These are phyloP conservation scores for Callipepla squamata DNA, from an alignment of 2,113 vertebrate genomes.

Conservation along the genomic window DNA sequence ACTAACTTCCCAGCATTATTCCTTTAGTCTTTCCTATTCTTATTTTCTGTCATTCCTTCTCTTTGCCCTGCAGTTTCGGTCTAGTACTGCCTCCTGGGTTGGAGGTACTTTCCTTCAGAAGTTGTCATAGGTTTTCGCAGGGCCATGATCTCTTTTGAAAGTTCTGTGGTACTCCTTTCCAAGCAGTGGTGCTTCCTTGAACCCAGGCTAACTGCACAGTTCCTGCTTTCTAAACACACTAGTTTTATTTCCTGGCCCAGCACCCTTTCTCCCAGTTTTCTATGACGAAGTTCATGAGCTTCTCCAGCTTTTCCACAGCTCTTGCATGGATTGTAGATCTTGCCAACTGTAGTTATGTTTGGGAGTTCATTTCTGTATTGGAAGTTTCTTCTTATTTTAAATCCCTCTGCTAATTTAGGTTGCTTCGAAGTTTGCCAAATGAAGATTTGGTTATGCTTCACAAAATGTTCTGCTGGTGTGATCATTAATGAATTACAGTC, in stretches of 20 bases:
- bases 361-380: neutral
- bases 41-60: neutral
- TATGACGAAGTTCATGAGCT: neutral
- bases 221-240: neutral
- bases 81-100: neutral
- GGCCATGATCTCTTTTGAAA: neutral
- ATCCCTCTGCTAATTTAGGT: neutral
- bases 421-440: conserved; percentile 39
- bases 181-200: neutral
- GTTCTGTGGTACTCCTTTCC: neutral
- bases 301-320: neutral
- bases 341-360: neutral
- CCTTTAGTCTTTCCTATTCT: neutral
- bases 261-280: neutral
- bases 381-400: conserved; percentile 11
- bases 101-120: neutral
- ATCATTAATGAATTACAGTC: neutral
- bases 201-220: neutral
- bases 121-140: neutral
- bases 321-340: neutral
- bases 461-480: neutral
- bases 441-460: neutral
- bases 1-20: neutral
- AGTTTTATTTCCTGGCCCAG: neutral
- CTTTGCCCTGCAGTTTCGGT: neutral